Base-by-base conservation (phyloP, 2,113 vertebrate genomes). In the Meleagris gallopavo region DNA sequence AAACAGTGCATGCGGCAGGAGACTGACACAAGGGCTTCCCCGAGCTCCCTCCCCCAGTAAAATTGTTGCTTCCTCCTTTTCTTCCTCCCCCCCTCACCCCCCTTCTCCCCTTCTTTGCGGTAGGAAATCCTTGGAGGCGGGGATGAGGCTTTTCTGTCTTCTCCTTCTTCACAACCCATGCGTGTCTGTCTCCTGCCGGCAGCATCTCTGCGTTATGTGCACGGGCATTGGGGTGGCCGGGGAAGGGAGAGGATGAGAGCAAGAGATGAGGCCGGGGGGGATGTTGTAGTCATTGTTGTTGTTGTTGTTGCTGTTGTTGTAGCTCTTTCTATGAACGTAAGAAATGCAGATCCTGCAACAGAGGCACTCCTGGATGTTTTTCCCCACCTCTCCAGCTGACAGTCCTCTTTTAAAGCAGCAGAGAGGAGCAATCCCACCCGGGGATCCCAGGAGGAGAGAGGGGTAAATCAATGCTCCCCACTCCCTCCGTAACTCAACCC, bases 61-160 rank as follows among this genome's bases (percentile, higher is more conserved):
- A 81, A 83, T 24, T 50, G 91, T 30, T 14, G 2, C n/a, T 94
- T 74, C 84, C 45, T 95, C 64, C 54, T 88, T 21, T 36, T 80
- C 85, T 83, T 70, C 5, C 36, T 15, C 61, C 60, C 32, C 76
- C 62, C 43, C 34, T n/a, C 61, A 27, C 15, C 60, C 60, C 32
- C 76, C 62, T 55, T 55, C 62, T 34, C 62, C 40, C 40, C 77
- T 32, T 55, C 88, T 76, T 2, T 16, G 57, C 60, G 9, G 78
- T 91, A 67, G 71, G 83, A 70, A 89, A 52, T 89, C 90, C 85
- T 77, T 13, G 83, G 83, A 82, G 84, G 72, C 67, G 60, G 78
- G 32, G 89, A 95, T 89, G 91, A 43, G 77, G 91, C 52, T 89
- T 89, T 87, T 83, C 88, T 17, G 29, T 83, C 55, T 30, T 45